Evolutionary conservation across 2,113 vertebrate genomes (phyloP), one percentile per base, ranked within the genome.

Genomic region (Myrmecophaga tridactyla): DNA sequence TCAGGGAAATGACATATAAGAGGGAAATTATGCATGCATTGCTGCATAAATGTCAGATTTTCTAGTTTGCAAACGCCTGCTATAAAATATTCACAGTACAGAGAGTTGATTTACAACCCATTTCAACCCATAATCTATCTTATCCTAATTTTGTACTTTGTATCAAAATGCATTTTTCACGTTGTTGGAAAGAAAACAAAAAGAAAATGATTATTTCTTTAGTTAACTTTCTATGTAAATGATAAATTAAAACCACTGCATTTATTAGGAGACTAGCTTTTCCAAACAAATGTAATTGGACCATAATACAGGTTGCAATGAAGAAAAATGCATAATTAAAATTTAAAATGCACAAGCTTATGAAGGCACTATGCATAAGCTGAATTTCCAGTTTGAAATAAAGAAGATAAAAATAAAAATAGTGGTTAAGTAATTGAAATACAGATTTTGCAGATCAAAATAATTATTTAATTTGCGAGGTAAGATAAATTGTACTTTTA

Each of bases 31-130:
- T 97, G 92, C 94, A 96, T 97, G 75, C 80, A 93, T 95, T 98
- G 93, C 95, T 97, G 58, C 95, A 98, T 96, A 98, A 98, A 98
- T 98, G 89, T 97, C 97, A 98, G 70, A 25, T 39, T 94, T 98
- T 97, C 97, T 95, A 96, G 82, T 97, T 97, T 98, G 95, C 31
- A 98, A 98, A 98, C 97, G 89, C 23, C 80, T 98, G 18, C 62
- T 97, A 89, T 97, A 97, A 98, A 98, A 97, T 95, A 94, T 97
- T 98, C 96, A 93, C 31, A 73, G 90, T 95, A 97, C 72, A 92
- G 10, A 75, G 96, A 96, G 23, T 62, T 97, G 95, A 98, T 98
- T 97, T 98, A 97, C 94, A 97, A 34, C 21, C 51, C 58, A 72
- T 96, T 95, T 93, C 53, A 96, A 36, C 7, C 31, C 94, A 88